These are phyloP conservation scores for Anastrepha ludens DNA, from an alignment of 1,140 invertebrate species.

Conservation along the genomic window DNA sequence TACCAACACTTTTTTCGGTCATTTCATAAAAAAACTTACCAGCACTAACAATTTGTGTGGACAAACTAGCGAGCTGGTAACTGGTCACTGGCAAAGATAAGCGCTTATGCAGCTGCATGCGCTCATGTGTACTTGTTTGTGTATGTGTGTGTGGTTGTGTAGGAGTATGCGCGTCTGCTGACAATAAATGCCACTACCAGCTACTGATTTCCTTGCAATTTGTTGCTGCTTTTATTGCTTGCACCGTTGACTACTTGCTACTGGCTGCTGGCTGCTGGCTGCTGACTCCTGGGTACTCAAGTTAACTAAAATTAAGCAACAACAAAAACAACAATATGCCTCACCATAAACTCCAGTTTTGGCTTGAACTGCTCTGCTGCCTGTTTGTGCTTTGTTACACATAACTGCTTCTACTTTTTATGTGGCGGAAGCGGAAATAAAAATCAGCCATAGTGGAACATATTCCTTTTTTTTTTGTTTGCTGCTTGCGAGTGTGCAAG, in stretches of 20 bases:
- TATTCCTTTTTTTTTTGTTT: slow-evolving; percentile 16
- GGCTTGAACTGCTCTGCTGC: neutral
- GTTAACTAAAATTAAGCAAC: neutral
- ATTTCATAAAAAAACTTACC: neutral
- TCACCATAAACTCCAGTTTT: neutral
- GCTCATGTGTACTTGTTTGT: neutral
- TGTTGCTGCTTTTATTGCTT: slow-evolving; percentile 12
- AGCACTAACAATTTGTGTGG: neutral
- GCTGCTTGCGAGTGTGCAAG: neutral
- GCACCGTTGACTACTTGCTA: neutral
- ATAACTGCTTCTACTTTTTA: slow-evolving; percentile 33
- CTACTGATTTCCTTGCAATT: neutral
- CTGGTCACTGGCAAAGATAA: neutral
- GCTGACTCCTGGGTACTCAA: too few species aligned
- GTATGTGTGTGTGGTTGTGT: neutral
- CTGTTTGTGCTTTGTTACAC: slow-evolving; percentile 26
- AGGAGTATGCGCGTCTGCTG: neutral
- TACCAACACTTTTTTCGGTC: neutral
- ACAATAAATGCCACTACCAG: slow-evolving; percentile 17
- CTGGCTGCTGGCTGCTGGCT: neutral
- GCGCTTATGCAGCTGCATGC: neutral
- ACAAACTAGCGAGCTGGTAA: neutral
- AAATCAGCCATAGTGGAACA: slow-evolving; percentile 16
- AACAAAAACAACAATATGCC: slow-evolving; percentile 10
- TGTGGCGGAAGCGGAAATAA: slow-evolving; percentile 49